Conservation (phyloP, 2,113 vertebrate species). For the Micronycteris hirsuta region DNA sequence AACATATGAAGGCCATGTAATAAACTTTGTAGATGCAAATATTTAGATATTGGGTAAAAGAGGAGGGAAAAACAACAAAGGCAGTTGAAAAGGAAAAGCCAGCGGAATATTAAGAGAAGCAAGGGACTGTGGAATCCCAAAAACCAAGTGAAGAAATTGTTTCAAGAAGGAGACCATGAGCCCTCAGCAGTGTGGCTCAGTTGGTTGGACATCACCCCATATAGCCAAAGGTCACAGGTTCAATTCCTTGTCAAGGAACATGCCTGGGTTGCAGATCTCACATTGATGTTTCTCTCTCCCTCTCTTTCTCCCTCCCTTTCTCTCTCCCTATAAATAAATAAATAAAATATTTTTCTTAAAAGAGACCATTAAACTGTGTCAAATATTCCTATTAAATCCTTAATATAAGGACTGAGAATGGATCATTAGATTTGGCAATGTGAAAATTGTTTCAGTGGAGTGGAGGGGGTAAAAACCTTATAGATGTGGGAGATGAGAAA, state of each 20-base stretch:
- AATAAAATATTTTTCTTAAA: too few species aligned
- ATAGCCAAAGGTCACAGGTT: too few species aligned
- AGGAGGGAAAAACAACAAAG: neutral
- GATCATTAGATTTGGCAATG: neutral
- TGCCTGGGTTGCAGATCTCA: too few species aligned
- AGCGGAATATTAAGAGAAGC: neutral
- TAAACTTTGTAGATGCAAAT: neutral
- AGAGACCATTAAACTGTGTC: neutral
- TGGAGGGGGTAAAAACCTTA: neutral
- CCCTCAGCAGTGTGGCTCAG: too few species aligned
- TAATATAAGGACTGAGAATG: neutral
- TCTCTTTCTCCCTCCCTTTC: too few species aligned
- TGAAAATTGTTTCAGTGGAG: neutral
- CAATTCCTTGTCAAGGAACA: too few species aligned
- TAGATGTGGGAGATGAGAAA: neutral
- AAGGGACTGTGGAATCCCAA: neutral
- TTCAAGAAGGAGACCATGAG: neutral
- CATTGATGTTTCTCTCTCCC: too few species aligned
- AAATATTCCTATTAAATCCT: neutral
- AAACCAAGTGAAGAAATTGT: neutral
- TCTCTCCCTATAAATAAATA: too few species aligned
- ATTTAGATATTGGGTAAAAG: neutral
- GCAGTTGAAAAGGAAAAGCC: neutral
- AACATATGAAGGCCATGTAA: neutral
- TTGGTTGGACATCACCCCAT: too few species aligned